Conservation (phyloP, 2,888 invertebrate species). For the Pseudococcus viburni region DNA sequence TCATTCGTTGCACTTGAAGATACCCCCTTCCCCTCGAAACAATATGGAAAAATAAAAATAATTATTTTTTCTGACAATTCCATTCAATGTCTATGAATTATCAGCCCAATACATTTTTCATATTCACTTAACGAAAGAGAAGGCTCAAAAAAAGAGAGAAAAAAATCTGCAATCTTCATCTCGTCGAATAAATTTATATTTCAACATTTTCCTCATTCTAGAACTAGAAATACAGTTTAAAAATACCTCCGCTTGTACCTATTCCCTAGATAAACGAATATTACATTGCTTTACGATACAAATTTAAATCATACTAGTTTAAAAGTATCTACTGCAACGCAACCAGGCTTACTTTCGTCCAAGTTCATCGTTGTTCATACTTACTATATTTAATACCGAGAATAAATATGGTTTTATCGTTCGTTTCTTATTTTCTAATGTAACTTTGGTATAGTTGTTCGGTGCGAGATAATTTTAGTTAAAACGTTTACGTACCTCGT, state of each 20-base stretch:
- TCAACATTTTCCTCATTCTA: neutral
- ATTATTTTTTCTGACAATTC: too few relatives aligned
- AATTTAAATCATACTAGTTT: neutral
- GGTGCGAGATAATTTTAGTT: neutral
- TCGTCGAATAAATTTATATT: neutral
- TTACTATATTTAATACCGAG: neutral
- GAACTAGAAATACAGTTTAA: neutral
- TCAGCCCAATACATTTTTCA: too few relatives aligned
- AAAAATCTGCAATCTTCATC: too few relatives aligned
- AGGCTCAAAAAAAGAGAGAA: too few relatives aligned
- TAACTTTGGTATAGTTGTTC: neutral
- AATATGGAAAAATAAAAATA: too few relatives aligned
- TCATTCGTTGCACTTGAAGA: too few relatives aligned
- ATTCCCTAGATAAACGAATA: neutral
- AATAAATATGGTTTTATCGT: constrained; percentile 21
- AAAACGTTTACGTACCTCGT: neutral
- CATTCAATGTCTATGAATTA: too few relatives aligned
- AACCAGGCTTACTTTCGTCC: neutral
- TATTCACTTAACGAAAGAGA: too few relatives aligned
- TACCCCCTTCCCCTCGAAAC: too few relatives aligned
- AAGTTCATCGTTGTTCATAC: constrained; percentile 2
- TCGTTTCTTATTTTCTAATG: neutral
- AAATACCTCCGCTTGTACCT: too few relatives aligned
- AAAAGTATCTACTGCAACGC: constrained; percentile 9
- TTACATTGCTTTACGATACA: neutral